phyloP scores from a whole-genome alignment of 1,140 invertebrate species.

The Leucophenga varia region DNA sequence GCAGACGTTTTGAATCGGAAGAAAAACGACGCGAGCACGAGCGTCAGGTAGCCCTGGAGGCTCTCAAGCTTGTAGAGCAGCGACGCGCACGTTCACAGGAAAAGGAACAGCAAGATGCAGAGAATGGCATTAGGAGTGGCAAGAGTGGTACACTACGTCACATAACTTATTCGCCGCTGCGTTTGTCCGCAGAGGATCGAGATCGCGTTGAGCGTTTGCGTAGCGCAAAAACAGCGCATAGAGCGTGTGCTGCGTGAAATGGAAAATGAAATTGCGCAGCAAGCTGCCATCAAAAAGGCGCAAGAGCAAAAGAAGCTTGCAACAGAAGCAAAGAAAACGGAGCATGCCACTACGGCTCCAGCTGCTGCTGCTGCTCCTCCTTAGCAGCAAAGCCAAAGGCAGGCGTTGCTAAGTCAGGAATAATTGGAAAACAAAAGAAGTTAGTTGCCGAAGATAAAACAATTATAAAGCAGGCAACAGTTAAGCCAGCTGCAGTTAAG shows the following conservation, averaged over 20 bases:
- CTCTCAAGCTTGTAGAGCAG: conserved; percentile 29
- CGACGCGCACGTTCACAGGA: conserved; percentile 21
- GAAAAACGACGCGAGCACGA: conserved; percentile 29
- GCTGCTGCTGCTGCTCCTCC: no score
- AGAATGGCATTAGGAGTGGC: not conserved
- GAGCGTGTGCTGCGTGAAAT: conserved; percentile 33
- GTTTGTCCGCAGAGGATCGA: conserved; percentile 22
- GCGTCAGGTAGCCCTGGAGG: conserved; percentile 32
- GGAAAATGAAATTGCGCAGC: no score
- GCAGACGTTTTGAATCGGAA: not conserved
- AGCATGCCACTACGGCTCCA: no score
- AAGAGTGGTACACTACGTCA: conserved; percentile 15
- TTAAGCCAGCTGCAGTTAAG: no score
- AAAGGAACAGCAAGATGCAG: not conserved
- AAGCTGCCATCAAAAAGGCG: no score
- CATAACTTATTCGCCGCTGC: conserved; percentile 19
- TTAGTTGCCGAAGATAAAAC: no score
- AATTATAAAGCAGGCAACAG: no score
- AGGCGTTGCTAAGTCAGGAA: no score
- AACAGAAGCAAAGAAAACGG: no score
- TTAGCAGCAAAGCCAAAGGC: no score
- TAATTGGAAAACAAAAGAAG: no score
- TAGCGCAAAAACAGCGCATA: conserved; percentile 24
- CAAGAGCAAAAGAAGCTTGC: no score
- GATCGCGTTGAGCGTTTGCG: conserved; percentile 22